Evolutionary conservation across 1,140 invertebrate species (phyloP).

Genomic region (Acromyrmex echinatior): DNA sequence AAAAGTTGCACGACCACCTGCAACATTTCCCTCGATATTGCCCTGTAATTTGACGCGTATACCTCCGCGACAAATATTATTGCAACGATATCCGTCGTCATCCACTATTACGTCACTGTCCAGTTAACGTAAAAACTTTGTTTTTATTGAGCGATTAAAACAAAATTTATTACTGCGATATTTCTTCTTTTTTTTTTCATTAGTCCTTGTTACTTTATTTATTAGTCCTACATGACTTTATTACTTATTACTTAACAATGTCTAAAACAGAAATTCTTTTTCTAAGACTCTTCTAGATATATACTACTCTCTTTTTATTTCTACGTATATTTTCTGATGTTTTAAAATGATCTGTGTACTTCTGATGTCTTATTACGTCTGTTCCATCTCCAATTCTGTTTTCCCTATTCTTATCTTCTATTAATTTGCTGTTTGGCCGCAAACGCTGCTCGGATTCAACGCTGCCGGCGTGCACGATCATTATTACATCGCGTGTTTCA

Average conservation of each 20-base stretch:
- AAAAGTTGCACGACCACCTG: conserved; percentile 26
- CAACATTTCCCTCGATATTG: conserved; percentile 41
- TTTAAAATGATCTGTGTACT: background rate
- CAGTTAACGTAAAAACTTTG: background rate
- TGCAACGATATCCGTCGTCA: conserved; percentile 33
- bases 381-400: background rate
- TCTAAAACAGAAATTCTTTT: background rate
- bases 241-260: background rate
- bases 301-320: background rate
- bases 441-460: background rate
- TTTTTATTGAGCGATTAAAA: conserved; percentile 13
- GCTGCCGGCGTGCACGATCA: conserved; percentile 25
- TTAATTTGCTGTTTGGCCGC: background rate
- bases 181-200: background rate
- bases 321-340: background rate
- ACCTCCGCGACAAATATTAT: conserved; percentile 47
- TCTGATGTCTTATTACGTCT: background rate
- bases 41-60: conserved; percentile 47
- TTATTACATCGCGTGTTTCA: conserved; percentile 60
- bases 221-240: background rate
- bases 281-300: background rate
- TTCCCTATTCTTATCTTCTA: background rate
- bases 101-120: conserved; percentile 2
- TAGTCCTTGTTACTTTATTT: conserved; percentile 7
- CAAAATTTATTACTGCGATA: conserved; percentile 17